A percentile compares a stretch with the other conserved stretches of the same genome.
These are phyloP conservation scores for Cyprinella venusta DNA, from an alignment of 2,797 vertebrate genomes.

Conservation along the genomic window DNA sequence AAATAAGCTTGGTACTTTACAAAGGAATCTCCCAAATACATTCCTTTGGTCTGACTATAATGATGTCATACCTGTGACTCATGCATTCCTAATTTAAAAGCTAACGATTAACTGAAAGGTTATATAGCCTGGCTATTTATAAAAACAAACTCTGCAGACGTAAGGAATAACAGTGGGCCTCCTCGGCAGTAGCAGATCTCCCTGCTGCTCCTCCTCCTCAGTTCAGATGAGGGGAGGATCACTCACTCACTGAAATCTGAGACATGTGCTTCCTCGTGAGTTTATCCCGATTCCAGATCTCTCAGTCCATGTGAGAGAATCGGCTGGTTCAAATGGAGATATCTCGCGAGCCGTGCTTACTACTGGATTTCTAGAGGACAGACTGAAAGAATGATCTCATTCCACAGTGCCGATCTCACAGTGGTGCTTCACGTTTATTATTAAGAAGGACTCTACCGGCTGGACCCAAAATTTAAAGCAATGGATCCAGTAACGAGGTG, in stretches of 20 bases:
- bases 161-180: neutral
- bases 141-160: neutral
- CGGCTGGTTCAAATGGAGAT: neutral
- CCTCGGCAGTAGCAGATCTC: neutral
- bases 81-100: neutral
- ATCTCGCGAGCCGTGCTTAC: neutral
- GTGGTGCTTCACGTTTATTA: neutral
- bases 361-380: neutral
- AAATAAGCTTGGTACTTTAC: neutral
- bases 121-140: neutral
- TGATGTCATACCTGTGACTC: neutral
- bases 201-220: constrained; percentile 18
- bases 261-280: constrained; percentile 5
- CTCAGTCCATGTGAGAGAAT: constrained; percentile 13
- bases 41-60: neutral
- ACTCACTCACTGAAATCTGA: constrained; percentile 16
- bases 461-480: constrained; percentile 38
- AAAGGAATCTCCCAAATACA: neutral
- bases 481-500: constrained; percentile 85
- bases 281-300: neutral
- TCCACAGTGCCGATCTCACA: constrained; percentile 10
- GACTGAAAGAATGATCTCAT: neutral
- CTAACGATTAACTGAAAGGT: neutral
- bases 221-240: constrained; percentile 6
- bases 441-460: neutral